These are phyloP conservation scores for Mythimna albipuncta DNA, from an alignment of 2,888 invertebrate species.

Conservation along the genomic window DNA sequence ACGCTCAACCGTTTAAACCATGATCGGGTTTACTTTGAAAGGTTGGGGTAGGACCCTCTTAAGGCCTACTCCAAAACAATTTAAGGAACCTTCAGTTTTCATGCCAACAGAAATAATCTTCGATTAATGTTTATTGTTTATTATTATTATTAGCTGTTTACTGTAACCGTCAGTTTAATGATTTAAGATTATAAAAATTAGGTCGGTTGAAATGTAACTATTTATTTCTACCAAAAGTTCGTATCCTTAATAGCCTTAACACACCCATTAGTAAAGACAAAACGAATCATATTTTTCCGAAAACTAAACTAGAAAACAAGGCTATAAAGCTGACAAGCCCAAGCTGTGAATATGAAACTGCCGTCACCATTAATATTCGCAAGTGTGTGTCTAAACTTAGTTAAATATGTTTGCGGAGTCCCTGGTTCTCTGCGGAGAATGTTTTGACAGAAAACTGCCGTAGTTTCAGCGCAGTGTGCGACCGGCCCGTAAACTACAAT, in stretches of 20 bases:
- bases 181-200: too few relatives aligned
- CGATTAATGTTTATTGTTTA: too few relatives aligned
- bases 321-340: conserved; percentile 47
- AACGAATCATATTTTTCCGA: background rate
- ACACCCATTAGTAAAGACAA: background rate
- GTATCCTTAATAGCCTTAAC: background rate
- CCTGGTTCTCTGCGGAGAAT: conserved; percentile 33
- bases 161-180: too few relatives aligned
- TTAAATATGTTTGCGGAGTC: conserved; percentile 56
- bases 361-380: conserved; percentile 53
- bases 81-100: too few relatives aligned
- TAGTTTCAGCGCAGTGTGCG: conserved; percentile 31
- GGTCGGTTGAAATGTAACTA: background rate
- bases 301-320: conserved; percentile 32
- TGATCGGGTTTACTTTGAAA: too few relatives aligned
- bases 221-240: background rate
- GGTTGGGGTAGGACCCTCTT: too few relatives aligned
- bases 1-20: too few relatives aligned
- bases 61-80: too few relatives aligned
- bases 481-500: conserved; percentile 47
- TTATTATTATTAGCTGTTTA: too few relatives aligned
- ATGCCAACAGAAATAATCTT: too few relatives aligned
- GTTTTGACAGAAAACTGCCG: conserved; percentile 55
- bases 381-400: conserved; percentile 49
- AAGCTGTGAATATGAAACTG: conserved; percentile 51